Evolutionary conservation across 1,140 invertebrate species (phyloP).

Genomic region (Proctacanthus coquilletti): DNA sequence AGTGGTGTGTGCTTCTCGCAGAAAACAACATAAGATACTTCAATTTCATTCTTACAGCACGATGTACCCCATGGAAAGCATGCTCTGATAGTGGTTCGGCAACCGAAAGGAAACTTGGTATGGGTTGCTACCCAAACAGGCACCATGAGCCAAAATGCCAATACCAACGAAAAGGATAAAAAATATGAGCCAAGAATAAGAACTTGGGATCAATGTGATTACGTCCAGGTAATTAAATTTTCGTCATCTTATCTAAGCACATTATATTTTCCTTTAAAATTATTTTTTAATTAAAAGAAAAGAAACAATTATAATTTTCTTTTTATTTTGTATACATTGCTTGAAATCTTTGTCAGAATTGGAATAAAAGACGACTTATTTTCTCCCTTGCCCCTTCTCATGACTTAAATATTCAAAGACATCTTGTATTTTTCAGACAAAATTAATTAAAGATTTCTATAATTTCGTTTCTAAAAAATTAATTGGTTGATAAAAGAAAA

Average conservation of each 20-base stretch:
- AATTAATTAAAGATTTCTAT: too few species aligned
- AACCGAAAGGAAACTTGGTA: conserved; percentile 66
- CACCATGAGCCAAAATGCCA: conserved; percentile 21
- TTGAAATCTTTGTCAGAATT: too few species aligned
- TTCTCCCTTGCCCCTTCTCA: too few species aligned
- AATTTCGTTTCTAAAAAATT: too few species aligned
- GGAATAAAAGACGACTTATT: too few species aligned
- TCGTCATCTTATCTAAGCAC: not conserved
- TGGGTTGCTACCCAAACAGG: conserved; percentile 53
- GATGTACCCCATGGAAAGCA: conserved; percentile 67
- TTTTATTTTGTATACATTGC: not conserved
- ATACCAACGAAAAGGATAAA: conserved; percentile 27
- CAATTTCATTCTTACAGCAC: conserved; percentile 36
- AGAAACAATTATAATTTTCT: not conserved
- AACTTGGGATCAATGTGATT: conserved; percentile 72
- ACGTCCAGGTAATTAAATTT: conserved; percentile 44
- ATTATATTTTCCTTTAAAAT: not conserved
- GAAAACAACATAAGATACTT: conserved; percentile 7
- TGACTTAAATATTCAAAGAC: too few species aligned
- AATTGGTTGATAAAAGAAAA: too few species aligned
- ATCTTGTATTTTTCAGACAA: too few species aligned
- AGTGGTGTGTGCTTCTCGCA: too few species aligned
- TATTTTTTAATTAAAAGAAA: not conserved
- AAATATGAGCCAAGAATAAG: conserved; percentile 33
- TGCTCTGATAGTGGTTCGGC: conserved; percentile 65